Conservation (phyloP, 2,888 invertebrate genomes). For the Atethmia centrago region DNA sequence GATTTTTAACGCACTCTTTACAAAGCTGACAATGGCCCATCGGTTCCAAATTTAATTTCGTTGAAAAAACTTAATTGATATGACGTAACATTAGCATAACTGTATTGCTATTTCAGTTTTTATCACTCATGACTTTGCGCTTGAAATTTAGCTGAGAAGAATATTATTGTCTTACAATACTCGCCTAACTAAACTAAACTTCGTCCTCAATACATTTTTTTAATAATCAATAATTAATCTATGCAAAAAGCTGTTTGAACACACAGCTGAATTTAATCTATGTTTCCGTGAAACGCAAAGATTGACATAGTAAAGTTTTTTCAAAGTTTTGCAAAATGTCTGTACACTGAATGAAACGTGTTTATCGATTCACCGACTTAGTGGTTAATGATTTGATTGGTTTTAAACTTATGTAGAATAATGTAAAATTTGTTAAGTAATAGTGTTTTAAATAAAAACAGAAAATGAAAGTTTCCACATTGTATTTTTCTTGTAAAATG, state of each 20-base stretch:
- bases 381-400: neutral
- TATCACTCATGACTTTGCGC: neutral
- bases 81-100: slow-evolving; percentile 9
- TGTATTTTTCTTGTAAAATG: neutral
- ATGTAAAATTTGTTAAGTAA: neutral
- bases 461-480: neutral
- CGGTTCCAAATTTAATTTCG: slow-evolving; percentile 47
- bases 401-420: neutral
- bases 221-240: too few relatives aligned
- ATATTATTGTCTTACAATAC: slow-evolving; percentile 2
- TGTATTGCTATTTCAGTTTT: slow-evolving; percentile 17
- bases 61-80: slow-evolving; percentile 43
- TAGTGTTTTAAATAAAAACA: neutral
- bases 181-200: neutral
- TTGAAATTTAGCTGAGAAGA: slow-evolving; percentile 1
- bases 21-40: slow-evolving; percentile 48
- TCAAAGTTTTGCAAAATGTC: slow-evolving; percentile 1
- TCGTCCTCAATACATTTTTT: neutral
- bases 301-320: neutral
- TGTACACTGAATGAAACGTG: neutral
- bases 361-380: neutral
- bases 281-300: neutral
- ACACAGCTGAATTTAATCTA: neutral
- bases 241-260: neutral
- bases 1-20: slow-evolving; percentile 53